Conservation (phyloP, 2,113 vertebrate species). For the Bombycilla garrulus region DNA sequence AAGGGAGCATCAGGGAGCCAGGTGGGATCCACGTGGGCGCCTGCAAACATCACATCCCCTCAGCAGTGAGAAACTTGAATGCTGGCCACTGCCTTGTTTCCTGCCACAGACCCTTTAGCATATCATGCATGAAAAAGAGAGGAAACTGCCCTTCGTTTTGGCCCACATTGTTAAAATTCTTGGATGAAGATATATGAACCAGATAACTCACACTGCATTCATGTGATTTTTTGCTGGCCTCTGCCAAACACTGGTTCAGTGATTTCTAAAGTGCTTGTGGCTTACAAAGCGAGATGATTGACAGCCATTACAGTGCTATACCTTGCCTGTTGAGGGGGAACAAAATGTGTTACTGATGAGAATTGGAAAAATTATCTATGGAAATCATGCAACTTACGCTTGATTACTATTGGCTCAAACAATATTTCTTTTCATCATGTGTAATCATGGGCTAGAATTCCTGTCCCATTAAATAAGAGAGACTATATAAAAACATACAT, state of each 20-base stretch:
- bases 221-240: not conserved
- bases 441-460: not conserved
- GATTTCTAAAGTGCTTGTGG: conserved; percentile 11
- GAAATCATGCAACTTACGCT: not conserved
- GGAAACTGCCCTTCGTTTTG: not conserved
- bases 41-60: not conserved
- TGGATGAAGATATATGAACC: not conserved
- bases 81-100: not conserved
- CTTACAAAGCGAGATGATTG: not conserved
- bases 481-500: not conserved
- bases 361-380: conserved; percentile 16
- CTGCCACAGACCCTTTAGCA: not conserved
- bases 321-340: not conserved
- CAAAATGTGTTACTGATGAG: not conserved
- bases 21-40: not conserved
- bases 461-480: not conserved
- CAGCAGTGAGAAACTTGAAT: not conserved
- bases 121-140: not conserved
- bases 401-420: conserved; percentile 8
- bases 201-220: not conserved
- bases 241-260: conserved; percentile 7
- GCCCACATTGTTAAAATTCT: not conserved
- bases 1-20: not conserved
- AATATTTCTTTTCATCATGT: not conserved
- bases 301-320: not conserved